Percentiles rank a stretch among this genome's conserved stretches.
phyloP scores from a whole-genome alignment of 1,140 invertebrate species.

The Zaprionus inermis region DNA sequence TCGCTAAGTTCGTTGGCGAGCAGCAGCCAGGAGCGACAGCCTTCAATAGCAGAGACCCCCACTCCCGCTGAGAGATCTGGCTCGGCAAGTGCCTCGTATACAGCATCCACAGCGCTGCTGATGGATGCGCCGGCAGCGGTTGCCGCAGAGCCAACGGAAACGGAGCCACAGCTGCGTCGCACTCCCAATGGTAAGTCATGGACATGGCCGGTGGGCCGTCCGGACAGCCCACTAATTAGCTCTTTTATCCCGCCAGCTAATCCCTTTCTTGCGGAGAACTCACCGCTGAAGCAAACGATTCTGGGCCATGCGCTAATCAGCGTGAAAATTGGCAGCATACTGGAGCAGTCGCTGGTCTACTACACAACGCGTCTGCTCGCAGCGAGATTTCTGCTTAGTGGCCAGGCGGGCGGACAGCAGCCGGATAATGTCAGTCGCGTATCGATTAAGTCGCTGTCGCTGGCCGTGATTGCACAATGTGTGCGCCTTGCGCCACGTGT shows the following conservation, averaged over 20 bases:
- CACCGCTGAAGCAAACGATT: constrained; percentile 63
- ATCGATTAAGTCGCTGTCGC: constrained; percentile 91
- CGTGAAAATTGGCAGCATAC: constrained; percentile 76
- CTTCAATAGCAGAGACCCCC: constrained; percentile 64
- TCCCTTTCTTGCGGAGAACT: constrained; percentile 70
- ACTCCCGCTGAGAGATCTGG: constrained; percentile 64
- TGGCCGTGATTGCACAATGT: constrained; percentile 89
- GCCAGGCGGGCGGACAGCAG: constrained; percentile 86
- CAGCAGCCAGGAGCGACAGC: constrained; percentile 57
- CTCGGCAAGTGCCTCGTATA: constrained; percentile 65
- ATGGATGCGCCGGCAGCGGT: constrained; percentile 53
- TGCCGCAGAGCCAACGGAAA: constrained; percentile 11
- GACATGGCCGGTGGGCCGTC: constrained; percentile 3
- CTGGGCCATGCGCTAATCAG: constrained; percentile 57
- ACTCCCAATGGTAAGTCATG: constrained; percentile 66
- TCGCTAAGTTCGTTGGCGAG: constrained; percentile 75
- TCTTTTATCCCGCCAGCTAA: constrained; percentile 61
- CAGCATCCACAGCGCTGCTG: constrained; percentile 72
- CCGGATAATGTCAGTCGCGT: constrained; percentile 89
- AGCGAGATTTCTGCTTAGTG: constrained; percentile 88
- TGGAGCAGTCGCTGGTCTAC: constrained; percentile 73
- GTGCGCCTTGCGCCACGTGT: constrained; percentile 88
- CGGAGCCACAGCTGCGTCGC: constrained; percentile 53
- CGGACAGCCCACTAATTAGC: constrained; percentile 53
- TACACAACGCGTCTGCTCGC: constrained; percentile 76